Percentiles rank a stretch among this genome's conserved stretches.
Evolutionary conservation across 23 tunicate genomes (phyloP).

Genomic region (Corella eumyota): DNA sequence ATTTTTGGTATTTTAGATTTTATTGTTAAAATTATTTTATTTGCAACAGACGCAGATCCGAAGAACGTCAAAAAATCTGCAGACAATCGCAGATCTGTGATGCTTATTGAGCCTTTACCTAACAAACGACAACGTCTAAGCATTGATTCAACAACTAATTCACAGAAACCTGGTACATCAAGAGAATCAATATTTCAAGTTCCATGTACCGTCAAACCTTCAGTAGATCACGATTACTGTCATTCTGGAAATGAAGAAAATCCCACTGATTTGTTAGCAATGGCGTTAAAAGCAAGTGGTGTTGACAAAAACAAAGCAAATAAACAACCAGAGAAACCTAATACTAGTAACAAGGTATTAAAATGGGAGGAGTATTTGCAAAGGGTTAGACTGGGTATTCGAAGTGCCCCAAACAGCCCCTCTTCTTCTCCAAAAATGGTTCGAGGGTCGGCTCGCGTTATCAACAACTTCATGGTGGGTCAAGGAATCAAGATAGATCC

Average conservation of each 20-base stretch:
- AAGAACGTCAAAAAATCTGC: not conserved
- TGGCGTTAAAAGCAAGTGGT: conserved; percentile 25
- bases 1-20: too few relatives aligned
- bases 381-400: conserved; percentile 47
- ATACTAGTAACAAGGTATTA: conserved; percentile 38
- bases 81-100: conserved; percentile 26
- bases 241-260: not conserved
- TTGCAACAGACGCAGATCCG: not conserved
- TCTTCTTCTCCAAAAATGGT: conserved; percentile 47
- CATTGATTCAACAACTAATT: conserved; percentile 3
- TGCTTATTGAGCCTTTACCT: conserved; percentile 53
- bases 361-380: conserved; percentile 77
- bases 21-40: too few relatives aligned
- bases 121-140: conserved; percentile 15
- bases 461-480: conserved; percentile 31
- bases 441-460: conserved; percentile 23
- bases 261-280: conserved; percentile 3
- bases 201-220: conserved; percentile 24
- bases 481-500: not conserved
- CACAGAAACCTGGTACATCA: not conserved
- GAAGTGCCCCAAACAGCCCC: conserved; percentile 90
- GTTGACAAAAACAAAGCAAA: not conserved
- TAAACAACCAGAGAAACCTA: not conserved
- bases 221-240: conserved; percentile 74
- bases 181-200: not conserved